These are phyloP conservation scores for Paguma larvata DNA, from an alignment of 2,797 vertebrate genomes.

Conservation along the genomic window DNA sequence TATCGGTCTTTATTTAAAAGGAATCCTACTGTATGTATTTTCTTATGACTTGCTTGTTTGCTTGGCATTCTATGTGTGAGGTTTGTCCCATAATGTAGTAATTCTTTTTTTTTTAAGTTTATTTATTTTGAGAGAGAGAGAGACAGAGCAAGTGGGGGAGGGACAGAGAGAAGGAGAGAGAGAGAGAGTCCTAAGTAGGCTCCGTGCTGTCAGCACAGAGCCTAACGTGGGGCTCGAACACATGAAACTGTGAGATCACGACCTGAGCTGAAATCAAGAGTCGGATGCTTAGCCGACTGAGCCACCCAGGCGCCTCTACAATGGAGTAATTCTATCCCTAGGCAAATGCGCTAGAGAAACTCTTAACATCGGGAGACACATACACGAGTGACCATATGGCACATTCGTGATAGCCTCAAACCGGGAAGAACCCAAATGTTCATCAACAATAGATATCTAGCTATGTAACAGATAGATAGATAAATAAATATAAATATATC, in stretches of 20 bases:
- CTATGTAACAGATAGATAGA: not conserved
- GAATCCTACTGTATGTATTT: not conserved
- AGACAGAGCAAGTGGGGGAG: too few species aligned
- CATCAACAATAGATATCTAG: not conserved
- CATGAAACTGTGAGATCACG: too few species aligned
- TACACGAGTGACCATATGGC: not conserved
- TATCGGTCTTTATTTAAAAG: slow-evolving; percentile 24
- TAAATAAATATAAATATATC: not conserved
- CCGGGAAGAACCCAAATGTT: not conserved
- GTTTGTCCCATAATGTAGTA: not conserved
- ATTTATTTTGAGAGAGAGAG: too few species aligned
- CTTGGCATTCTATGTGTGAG: not conserved
- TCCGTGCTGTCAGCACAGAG: too few species aligned
- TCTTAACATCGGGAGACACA: not conserved
- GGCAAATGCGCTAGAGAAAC: not conserved
- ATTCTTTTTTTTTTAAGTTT: not conserved
- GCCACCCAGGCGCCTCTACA: not conserved
- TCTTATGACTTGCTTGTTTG: not conserved
- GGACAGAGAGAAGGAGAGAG: too few species aligned
- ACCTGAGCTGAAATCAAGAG: too few species aligned
- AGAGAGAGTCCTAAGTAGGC: too few species aligned
- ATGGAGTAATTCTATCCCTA: not conserved
- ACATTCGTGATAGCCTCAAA: not conserved
- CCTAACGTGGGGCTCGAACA: too few species aligned
- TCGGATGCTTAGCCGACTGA: too few species aligned